Conservation (phyloP, 2,113 vertebrate genomes). For the Alligator sinensis region DNA sequence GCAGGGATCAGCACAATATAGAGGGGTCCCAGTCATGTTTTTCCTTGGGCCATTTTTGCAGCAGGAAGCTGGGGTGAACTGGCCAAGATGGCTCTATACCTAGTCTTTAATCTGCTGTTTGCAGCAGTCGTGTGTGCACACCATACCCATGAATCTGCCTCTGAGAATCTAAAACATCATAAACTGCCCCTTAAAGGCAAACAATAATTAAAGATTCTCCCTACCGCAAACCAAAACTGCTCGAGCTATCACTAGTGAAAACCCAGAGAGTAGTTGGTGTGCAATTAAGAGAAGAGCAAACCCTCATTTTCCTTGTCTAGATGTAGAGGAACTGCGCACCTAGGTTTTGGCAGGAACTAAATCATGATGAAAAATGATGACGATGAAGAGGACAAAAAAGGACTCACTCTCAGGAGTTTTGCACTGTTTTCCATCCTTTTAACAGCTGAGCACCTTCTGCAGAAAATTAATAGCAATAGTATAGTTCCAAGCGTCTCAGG, state of each 20-base stretch:
- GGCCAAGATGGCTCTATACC: neutral
- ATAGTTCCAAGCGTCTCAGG: neutral
- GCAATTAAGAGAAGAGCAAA: neutral
- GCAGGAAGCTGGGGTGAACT: neutral
- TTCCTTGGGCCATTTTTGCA: neutral
- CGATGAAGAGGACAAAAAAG: too few relatives aligned
- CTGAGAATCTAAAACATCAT: neutral
- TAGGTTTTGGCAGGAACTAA: neutral
- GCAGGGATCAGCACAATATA: neutral
- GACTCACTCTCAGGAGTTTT: neutral
- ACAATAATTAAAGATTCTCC: neutral
- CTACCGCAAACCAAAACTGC: neutral
- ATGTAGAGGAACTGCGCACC: fast-evolving
- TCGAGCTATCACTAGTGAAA: neutral
- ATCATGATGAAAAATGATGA: neutral
- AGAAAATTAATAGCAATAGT: neutral
- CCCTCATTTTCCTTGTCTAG: neutral
- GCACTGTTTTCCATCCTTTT: neutral
- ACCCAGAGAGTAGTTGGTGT: neutral
- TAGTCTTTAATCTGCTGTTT: neutral
- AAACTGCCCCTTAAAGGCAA: neutral
- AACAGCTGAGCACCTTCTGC: neutral
- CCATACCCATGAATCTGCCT: neutral
- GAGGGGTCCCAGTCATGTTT: neutral
- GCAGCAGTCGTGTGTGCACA: neutral